Percentiles rank a stretch among this genome's conserved stretches.
Conservation (phyloP, 2,113 vertebrate species). For the Nerophis lumbriciformis region DNA sequence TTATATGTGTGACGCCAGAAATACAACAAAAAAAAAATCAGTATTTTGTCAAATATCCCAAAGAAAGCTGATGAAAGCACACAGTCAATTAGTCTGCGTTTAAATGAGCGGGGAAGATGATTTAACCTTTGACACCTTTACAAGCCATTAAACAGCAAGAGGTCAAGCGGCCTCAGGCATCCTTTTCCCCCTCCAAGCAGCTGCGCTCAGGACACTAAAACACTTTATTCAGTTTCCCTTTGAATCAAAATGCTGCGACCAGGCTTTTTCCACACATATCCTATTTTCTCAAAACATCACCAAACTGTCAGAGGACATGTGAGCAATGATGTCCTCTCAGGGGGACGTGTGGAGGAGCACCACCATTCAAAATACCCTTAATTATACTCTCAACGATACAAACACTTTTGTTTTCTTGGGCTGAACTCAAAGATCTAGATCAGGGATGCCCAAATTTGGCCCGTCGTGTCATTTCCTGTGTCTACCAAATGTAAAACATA, state of each 20-base stretch:
- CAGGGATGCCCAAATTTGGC: too few species aligned
- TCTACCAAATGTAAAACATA: too few species aligned
- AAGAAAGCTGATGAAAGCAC: background rate
- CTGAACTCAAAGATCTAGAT: too few species aligned
- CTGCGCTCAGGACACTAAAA: background rate
- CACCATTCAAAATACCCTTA: background rate
- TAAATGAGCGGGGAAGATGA: constrained; percentile 71
- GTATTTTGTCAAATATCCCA: background rate
- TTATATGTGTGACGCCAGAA: too few species aligned
- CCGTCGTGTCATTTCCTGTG: too few species aligned
- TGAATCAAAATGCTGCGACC: background rate
- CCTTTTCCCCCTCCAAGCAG: constrained; percentile 7
- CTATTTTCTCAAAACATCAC: background rate
- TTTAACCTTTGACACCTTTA: constrained; percentile 74
- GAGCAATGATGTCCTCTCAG: background rate
- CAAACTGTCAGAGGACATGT: background rate
- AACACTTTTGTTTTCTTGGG: too few species aligned
- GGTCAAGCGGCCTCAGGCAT: constrained; percentile 58
- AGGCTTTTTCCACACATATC: background rate
- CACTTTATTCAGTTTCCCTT: background rate
- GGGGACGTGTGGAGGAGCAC: background rate
- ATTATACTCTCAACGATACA: too few species aligned
- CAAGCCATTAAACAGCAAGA: constrained; percentile 69
- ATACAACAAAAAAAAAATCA: background rate
- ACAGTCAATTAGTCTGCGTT: constrained; percentile 51